Evolutionary conservation across 2,797 vertebrate species (phyloP), one percentile per base, ranked within the genome.

Genomic region (Vespertilio murinus): DNA sequence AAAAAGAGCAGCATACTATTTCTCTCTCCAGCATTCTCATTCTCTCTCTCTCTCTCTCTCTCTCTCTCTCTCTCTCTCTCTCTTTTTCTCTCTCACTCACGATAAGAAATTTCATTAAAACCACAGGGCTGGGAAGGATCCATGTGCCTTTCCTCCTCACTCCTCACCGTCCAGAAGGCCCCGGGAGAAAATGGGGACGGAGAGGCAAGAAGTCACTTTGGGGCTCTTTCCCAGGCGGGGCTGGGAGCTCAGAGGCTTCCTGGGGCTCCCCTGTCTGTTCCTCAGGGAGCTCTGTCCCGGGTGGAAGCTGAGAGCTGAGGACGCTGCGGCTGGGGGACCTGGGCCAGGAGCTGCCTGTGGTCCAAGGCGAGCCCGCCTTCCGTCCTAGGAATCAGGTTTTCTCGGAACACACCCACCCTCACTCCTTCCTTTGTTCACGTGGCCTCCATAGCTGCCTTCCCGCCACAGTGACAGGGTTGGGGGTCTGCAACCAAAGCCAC

Each of bases 41-140:
- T 52, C 49, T 52, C 49, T 20, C 49, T 54, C 30, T n/a, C 14
- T 64, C 25, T 28, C 25, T 61, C 25, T 28, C 70, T 75, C 52
- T 83, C 56, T 56, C 54, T 49, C 61, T 73, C 64, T 33, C 22
- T 49, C 35, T 77, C 49, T 65, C 74, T 89, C 74, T 91, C 47
- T 18, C n/a, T 80, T n/a, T 17, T 3, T 18, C 64, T 65, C n/a
- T 33, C 16, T 20, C n/a, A 16, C 70, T 79, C 73, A 14, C 22
- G 65, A 93, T 38, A 74, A 40, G 35, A 64, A 95, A 90, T 88
- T 93, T 93, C 56, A 88, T 70, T 93, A 95, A 96, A 95, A 85
- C 93, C 78, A 90, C 52, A 92, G 73, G 59, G 5, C 70, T 79
- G 11, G 8, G 59, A 81, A 59, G 61, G 40, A 65, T 85, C 54